Evolutionary conservation across 1,140 invertebrate species (phyloP).

Genomic region (Danaus melanippus): DNA sequence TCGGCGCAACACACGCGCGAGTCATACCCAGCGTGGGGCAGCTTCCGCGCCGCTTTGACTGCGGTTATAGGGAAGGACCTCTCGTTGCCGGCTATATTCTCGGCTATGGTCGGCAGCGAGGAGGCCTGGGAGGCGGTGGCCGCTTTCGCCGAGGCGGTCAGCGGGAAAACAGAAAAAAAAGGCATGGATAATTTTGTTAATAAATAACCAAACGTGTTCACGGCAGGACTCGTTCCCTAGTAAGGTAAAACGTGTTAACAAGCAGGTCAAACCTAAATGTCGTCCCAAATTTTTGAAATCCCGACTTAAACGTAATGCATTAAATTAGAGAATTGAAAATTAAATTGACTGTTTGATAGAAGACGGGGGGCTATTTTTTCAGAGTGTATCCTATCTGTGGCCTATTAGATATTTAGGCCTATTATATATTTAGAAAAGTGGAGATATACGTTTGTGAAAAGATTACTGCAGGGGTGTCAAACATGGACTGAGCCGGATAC

Average conservation of each 20-base stretch:
- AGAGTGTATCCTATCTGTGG: slow-evolving; percentile 61
- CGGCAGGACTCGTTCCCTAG: slow-evolving; percentile 23
- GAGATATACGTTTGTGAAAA: slow-evolving; percentile 2
- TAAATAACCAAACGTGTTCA: slow-evolving; percentile 25
- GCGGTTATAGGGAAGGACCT: too few relatives aligned
- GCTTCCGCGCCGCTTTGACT: too few relatives aligned
- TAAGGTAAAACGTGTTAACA: slow-evolving; percentile 18
- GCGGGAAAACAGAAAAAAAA: too few relatives aligned
- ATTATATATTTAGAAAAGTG: slow-evolving; percentile 66
- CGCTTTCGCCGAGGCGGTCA: too few relatives aligned
- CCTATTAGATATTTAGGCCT: too few relatives aligned
- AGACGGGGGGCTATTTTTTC: slow-evolving; percentile 29
- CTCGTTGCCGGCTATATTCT: too few relatives aligned
- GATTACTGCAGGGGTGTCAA: slow-evolving; percentile 38
- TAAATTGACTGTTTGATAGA: slow-evolving; percentile 52
- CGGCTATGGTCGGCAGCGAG: too few relatives aligned
- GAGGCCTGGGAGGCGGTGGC: too few relatives aligned
- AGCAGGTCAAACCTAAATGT: slow-evolving; percentile 20
- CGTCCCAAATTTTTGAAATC: slow-evolving; percentile 29
- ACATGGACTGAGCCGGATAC: slow-evolving; percentile 34
- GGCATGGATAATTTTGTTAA: slow-evolving; percentile 6
- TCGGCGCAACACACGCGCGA: too few relatives aligned
- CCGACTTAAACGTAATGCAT: slow-evolving; percentile 48
- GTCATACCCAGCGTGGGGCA: too few relatives aligned
- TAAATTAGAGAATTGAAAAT: slow-evolving; percentile 45